Evolutionary conservation across 2,797 vertebrate species (phyloP).

Genomic region (Falco biarmicus): DNA sequence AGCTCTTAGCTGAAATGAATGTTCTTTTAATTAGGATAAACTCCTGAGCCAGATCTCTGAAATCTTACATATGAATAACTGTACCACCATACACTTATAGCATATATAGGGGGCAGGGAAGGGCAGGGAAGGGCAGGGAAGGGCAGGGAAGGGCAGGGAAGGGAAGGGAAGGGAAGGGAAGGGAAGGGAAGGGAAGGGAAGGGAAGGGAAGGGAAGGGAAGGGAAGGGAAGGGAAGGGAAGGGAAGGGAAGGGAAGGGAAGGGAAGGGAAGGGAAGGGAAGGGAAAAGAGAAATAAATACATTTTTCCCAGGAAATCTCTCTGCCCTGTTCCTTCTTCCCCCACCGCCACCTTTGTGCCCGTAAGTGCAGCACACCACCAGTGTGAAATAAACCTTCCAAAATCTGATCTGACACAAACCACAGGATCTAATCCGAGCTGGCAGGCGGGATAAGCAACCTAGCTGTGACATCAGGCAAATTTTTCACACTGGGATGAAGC

Average conservation of each 20-base stretch:
- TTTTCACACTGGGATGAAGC: not conserved
- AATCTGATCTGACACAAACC: slow-evolving; percentile 33
- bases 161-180: accelerated
- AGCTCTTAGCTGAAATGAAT: not conserved
- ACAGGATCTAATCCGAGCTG: slow-evolving; percentile 21
- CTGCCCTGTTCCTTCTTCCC: not conserved
- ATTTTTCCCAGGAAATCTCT: not conserved
- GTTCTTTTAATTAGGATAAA: not conserved
- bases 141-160: not conserved
- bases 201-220: not conserved
- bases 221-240: accelerated
- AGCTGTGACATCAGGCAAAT: not conserved
- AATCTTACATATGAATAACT: not conserved
- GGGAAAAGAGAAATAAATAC: accelerated
- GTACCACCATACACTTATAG: not conserved
- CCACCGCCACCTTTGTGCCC: not conserved
- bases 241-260: too few relatives aligned
- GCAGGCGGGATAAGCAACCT: not conserved
- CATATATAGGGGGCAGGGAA: too few relatives aligned
- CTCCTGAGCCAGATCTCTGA: not conserved
- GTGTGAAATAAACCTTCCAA: slow-evolving; percentile 34
- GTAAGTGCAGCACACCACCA: not conserved
- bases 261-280: too few relatives aligned
- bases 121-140: not conserved
- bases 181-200: too few relatives aligned